Evolutionary conservation across 1,140 invertebrate genomes (phyloP).

Genomic region (Camponotus floridanus): DNA sequence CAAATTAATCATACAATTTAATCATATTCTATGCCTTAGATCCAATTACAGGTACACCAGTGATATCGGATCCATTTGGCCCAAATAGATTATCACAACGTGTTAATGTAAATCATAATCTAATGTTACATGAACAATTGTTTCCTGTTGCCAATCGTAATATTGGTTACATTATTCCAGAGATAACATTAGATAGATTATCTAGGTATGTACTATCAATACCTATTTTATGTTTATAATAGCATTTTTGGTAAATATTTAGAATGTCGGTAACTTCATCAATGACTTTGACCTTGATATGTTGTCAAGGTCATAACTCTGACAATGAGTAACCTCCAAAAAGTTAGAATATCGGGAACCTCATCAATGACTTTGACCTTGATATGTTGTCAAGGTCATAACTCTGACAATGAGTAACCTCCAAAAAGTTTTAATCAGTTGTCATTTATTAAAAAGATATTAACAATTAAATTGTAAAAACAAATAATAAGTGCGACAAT

Average conservation of each 20-base stretch:
- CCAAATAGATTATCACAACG: slow-evolving; percentile 87
- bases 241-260: not conserved
- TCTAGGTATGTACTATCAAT: slow-evolving; percentile 79
- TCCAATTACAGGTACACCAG: slow-evolving; percentile 90
- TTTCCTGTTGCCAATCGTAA: slow-evolving; percentile 89
- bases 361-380: too few relatives aligned
- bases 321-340: too few relatives aligned
- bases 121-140: slow-evolving; percentile 92
- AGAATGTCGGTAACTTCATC: too few relatives aligned
- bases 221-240: not conserved
- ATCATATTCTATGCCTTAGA: slow-evolving; percentile 85
- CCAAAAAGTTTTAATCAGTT: too few relatives aligned
- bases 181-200: slow-evolving; percentile 82
- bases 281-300: too few relatives aligned
- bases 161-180: slow-evolving; percentile 85
- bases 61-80: slow-evolving; percentile 88
- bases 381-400: too few relatives aligned
- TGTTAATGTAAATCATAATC: slow-evolving; percentile 91
- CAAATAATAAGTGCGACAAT: too few relatives aligned
- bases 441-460: too few relatives aligned
- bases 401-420: too few relatives aligned
- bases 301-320: too few relatives aligned
- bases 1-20: slow-evolving; percentile 21
- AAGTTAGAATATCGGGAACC: too few relatives aligned
- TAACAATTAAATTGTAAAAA: too few relatives aligned